These are phyloP conservation scores for Brachionus paranguensis DNA, from an alignment of 1,140 invertebrate species.

Conservation along the genomic window DNA sequence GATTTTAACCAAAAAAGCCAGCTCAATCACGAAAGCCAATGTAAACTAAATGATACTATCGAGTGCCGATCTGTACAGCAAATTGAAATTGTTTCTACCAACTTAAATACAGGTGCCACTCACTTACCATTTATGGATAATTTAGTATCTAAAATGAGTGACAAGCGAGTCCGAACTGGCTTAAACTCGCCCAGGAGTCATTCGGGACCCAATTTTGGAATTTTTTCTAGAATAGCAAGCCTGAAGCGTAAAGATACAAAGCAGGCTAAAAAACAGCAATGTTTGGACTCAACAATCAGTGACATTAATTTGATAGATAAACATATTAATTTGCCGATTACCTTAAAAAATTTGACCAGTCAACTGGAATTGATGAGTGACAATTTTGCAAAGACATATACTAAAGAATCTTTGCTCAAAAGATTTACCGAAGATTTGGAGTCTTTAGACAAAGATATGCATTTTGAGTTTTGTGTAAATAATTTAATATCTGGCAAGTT, in stretches of 20 bases:
- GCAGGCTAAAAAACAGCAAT: neutral
- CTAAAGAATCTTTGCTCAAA: neutral
- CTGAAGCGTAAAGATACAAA: neutral
- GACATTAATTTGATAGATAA: conserved; percentile 12
- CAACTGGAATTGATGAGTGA: neutral
- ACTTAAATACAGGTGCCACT: neutral
- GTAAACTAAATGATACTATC: neutral
- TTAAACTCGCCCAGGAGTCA: neutral
- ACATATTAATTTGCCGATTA: conserved; percentile 21
- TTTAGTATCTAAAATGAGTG: neutral
- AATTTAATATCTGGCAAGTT: neutral
- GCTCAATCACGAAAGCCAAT: neutral
- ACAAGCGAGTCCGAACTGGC: neutral
- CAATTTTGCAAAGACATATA: neutral
- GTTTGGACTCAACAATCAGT: neutral
- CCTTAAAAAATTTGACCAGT: neutral
- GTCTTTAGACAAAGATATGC: neutral
- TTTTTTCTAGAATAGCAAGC: neutral
- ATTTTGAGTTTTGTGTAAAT: conserved; percentile 32
- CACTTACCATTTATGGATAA: neutral
- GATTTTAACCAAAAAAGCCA: neutral
- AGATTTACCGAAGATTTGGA: neutral
- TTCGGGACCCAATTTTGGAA: neutral
- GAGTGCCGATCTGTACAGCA: neutral
- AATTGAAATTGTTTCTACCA: neutral